Evolutionary conservation across 2,888 invertebrate genomes (phyloP), one percentile per base, ranked within the genome.

Genomic region (Melinaea marsaeus): DNA sequence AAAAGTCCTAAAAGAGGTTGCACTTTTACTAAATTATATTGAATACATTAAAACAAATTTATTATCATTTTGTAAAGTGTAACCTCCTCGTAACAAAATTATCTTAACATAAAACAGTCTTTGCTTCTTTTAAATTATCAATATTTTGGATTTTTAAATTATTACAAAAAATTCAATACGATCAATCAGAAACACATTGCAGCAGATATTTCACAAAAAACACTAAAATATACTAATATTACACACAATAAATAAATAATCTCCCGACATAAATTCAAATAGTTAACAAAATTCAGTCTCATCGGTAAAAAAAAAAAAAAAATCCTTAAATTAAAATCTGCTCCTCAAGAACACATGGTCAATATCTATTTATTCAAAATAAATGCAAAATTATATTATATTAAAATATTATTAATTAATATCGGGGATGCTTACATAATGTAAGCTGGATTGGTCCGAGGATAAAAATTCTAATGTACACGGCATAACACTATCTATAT

Each of bases 221-320:
- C 22, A 51, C 65, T 72, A 70, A 48, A 64, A 35, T 35, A 57
- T 35, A 55, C 62, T 61, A 64, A 37, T 63, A 47, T 65, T 61
- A 62, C 58, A 61, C 35, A 81, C 78, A 83, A 86, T 84, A 86
- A 87, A 86, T 84, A 86, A 87, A 90, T 88, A 88, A 87, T 86
- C 83, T 84, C 81, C 77, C 74, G 78, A 80, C 74, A 78, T 73
- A 71, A 81, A 83, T 79, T 75, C 82, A 82, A 83, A 79, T 76
- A 75, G 80, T 84, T 85, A 87, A 88, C 85, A 86, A 89, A 22
- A 89, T 88, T 90, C 90, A 90, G 90, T 90, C 90, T 90, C 88
- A 89, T 90, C 83, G 80, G 83, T 85, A 81, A 80, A 83, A 87
- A 85, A 81, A 75, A 73, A 67, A 64, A 64, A 81, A 83, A 77